Conservation (phyloP, 1,140 invertebrate species). For the Lordiphosa stackelbergi region DNA sequence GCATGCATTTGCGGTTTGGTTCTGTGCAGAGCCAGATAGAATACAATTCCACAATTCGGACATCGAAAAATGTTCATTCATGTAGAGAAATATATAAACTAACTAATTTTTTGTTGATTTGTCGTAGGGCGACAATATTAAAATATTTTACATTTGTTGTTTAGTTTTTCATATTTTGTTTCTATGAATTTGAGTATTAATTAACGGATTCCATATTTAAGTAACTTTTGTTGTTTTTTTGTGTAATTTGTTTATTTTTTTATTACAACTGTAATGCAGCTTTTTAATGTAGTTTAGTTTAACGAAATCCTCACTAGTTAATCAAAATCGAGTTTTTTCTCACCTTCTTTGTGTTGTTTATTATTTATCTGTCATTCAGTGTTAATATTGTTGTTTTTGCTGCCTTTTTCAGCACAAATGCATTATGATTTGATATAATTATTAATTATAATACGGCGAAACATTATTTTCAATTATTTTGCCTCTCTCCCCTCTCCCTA, state of each 20-base stretch:
- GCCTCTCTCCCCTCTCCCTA: constrained; percentile 16
- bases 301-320: too few species aligned
- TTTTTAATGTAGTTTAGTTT: too few species aligned
- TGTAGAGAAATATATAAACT: too few species aligned
- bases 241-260: not conserved
- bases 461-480: constrained; percentile 68
- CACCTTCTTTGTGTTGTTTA: not conserved
- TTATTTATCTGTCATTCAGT: constrained; percentile 1
- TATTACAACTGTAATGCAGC: too few species aligned
- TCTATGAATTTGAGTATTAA: not conserved
- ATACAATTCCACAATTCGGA: too few species aligned
- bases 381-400: not conserved
- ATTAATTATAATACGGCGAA: constrained; percentile 49
- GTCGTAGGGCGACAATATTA: too few species aligned
- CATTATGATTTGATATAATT: constrained; percentile 61
- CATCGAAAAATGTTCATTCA: too few species aligned
- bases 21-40: too few species aligned
- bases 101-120: too few species aligned
- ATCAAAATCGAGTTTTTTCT: not conserved
- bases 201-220: not conserved
- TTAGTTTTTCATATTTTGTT: not conserved
- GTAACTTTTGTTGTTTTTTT: not conserved
- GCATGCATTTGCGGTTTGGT: too few species aligned
- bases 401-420: constrained; percentile 23
- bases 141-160: not conserved